Base-by-base conservation (phyloP, 2,113 vertebrate species). In the Hiodon alosoides region DNA sequence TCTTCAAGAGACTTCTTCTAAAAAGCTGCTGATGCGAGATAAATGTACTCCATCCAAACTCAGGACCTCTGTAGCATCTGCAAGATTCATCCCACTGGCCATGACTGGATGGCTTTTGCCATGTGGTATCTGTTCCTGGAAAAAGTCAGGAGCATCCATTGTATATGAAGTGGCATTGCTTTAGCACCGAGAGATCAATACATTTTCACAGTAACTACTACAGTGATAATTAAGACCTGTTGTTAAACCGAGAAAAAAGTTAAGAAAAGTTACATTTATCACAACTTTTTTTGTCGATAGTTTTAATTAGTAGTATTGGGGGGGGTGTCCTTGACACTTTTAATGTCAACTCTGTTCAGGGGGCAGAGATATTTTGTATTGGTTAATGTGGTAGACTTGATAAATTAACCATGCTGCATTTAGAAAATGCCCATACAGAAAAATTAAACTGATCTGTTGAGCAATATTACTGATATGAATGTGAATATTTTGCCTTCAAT, bases 1-100 rank as follows among this genome's bases (percentile, higher is more conserved):
- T 93, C 82, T 95, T 97, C 48, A 98, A 85, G 83, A 93, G 97
- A 80, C 67, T 94, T 74, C 86, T 92, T 16, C 76, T 86, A 2
- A 67, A 83, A 71, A 98, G 64, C 31, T 94, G 86, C 3, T 83
- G 73, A 73, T 95, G 93, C 13, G 94, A 92, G 13, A 97, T 90
- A 81, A 95, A 90, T 0, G 5, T 86, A 31, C 0, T 69, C 95
- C 95, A 95, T 0, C 95, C 94, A 48, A 1, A 71, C n/a, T 78
- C 3, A 0, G 0, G 0, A 17, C 82, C 86, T 68, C 91, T 87
- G 13, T 77, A 81, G 77, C 93, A 95, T 1, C 68, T 0, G 69
- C 94, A 96, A 0, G 47, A 55, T 0, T 1, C 0, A 46, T 96
- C 88, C 65, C 85, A 94, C 7, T 0, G 5, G 17, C 93, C 94